Evolutionary conservation across 2,888 invertebrate genomes (phyloP).

Genomic region (Aethes cnicana): DNA sequence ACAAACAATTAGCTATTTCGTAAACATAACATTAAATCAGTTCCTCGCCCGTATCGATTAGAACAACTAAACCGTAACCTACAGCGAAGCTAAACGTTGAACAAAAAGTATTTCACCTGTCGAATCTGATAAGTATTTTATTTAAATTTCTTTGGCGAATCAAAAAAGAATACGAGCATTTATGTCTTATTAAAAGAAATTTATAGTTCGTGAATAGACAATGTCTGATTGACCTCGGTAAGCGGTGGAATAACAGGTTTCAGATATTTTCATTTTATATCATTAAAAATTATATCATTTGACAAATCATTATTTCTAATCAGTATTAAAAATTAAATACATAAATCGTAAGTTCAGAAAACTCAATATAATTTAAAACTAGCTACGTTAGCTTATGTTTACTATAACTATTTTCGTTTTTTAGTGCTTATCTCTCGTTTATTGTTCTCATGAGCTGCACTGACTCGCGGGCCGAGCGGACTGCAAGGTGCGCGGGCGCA

Average conservation of each 20-base stretch:
- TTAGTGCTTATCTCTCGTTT: too few relatives aligned
- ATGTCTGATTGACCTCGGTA: conserved; percentile 77
- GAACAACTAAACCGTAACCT: conserved; percentile 77
- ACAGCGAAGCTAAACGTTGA: conserved; percentile 75
- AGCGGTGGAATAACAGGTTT: conserved; percentile 69
- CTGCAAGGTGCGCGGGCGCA: conserved; percentile 79
- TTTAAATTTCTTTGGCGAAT: conserved; percentile 78
- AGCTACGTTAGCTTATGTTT: too few relatives aligned
- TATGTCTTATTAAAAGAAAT: conserved; percentile 83
- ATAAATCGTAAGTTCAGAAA: too few relatives aligned
- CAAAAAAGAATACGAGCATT: conserved; percentile 76
- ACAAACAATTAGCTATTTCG: conserved; percentile 20
- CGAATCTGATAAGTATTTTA: conserved; percentile 82
- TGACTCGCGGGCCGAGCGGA: conserved; percentile 12
- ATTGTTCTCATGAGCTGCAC: too few relatives aligned
- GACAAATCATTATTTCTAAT: too few relatives aligned
- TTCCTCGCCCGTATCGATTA: conserved; percentile 74
- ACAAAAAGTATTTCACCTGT: conserved; percentile 73
- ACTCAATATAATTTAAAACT: too few relatives aligned
- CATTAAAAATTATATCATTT: too few relatives aligned
- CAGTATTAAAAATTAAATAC: too few relatives aligned
- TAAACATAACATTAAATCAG: conserved; percentile 45
- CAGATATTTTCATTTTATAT: too few relatives aligned
- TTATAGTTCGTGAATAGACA: conserved; percentile 77
- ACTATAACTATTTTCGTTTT: too few relatives aligned